Conservation (phyloP, 1,140 invertebrate species). For the Penaeus indicus region DNA sequence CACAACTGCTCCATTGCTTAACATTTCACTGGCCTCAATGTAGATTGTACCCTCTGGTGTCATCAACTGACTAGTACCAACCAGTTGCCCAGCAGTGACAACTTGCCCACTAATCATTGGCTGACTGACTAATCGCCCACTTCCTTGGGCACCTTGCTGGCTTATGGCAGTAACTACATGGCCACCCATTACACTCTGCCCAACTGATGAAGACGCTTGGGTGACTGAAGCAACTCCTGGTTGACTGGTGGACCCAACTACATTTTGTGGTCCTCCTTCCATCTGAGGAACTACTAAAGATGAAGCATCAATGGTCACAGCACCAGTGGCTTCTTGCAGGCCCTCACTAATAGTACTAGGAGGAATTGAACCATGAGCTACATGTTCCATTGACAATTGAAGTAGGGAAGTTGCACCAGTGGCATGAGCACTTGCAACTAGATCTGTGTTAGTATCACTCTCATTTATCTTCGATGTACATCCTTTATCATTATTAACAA, state of each 20-base stretch:
- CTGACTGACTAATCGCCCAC: constrained; percentile 23
- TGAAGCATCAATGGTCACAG: constrained; percentile 36
- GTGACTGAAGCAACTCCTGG: constrained; percentile 26
- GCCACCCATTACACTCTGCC: constrained; percentile 35
- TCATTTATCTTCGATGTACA: constrained; percentile 20
- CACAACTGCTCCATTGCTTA: constrained; percentile 56
- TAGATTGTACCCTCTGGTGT: constrained; percentile 59
- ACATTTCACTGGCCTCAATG: constrained; percentile 61
- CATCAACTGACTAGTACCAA: constrained; percentile 55
- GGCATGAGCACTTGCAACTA: constrained; percentile 52
- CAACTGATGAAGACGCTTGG: constrained; percentile 25
- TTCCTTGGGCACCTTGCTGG: not conserved
- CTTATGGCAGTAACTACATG: constrained; percentile 29
- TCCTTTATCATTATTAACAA: constrained; percentile 2
- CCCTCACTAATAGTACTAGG: constrained; percentile 18
- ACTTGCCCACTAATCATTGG: constrained; percentile 32
- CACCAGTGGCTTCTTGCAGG: constrained; percentile 21
- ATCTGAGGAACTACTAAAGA: constrained; percentile 28
- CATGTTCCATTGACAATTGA: constrained; percentile 57
- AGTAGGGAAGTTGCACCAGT: constrained; percentile 53
- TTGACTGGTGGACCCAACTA: constrained; percentile 23
- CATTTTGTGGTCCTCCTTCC: constrained; percentile 1
- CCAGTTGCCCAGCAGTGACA: constrained; percentile 52
- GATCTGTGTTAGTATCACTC: not conserved
- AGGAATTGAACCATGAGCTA: constrained; percentile 20